Evolutionary conservation across 2,888 invertebrate genomes (phyloP).

Genomic region (Platypus cylindrus): DNA sequence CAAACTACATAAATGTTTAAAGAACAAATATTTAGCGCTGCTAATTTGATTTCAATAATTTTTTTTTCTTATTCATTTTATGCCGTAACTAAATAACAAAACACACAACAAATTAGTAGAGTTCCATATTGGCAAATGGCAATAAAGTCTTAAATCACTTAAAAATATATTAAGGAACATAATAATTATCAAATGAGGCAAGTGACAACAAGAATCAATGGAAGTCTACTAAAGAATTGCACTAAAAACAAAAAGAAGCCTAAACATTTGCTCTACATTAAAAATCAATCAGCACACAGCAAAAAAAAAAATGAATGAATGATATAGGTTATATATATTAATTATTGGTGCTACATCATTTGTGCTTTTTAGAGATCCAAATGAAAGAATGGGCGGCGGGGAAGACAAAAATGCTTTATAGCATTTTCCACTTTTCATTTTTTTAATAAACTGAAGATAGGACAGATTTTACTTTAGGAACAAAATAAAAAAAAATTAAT

Average conservation of each 20-base stretch:
- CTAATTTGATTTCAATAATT: neutral
- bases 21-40: slow-evolving; percentile 27
- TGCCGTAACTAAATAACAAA: slow-evolving; percentile 6
- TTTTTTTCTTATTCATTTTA: slow-evolving; percentile 9
- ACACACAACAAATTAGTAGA: slow-evolving; percentile 15
- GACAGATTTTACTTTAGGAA: no score
- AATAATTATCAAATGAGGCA: no score
- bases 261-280: slow-evolving; percentile 28
- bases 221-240: slow-evolving; percentile 21
- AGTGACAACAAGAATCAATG: slow-evolving; percentile 12
- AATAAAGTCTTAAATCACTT: slow-evolving; percentile 6
- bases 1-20: no score
- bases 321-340: no score
- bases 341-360: slow-evolving; percentile 21
- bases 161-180: slow-evolving; percentile 13
- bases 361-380: slow-evolving; percentile 36
- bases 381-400: no score
- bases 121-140: slow-evolving; percentile 17
- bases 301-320: slow-evolving; percentile 10
- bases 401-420: slow-evolving; percentile 31
- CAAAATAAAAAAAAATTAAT: no score
- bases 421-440: no score
- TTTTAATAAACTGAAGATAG: no score
- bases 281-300: slow-evolving; percentile 12
- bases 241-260: slow-evolving; percentile 17